Evolutionary conservation across 2,113 vertebrate species (phyloP).

Genomic region (Trematocara stigmaticum): DNA sequence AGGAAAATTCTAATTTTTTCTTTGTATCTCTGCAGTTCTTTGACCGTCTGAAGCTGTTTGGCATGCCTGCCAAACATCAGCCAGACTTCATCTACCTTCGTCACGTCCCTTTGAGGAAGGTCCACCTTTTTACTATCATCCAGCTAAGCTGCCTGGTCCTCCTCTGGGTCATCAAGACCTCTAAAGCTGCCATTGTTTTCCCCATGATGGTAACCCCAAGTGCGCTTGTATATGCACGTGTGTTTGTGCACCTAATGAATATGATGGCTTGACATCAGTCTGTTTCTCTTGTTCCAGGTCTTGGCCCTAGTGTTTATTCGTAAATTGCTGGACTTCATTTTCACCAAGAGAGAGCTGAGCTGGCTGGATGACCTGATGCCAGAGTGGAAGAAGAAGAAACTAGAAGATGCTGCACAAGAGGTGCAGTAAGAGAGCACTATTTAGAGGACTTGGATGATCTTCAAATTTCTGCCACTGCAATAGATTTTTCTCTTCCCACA

Average conservation of each 20-base stretch:
- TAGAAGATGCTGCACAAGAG: conserved; percentile 95
- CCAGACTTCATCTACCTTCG: conserved; percentile 98
- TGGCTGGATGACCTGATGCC: conserved; percentile 99
- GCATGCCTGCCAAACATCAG: conserved; percentile 98
- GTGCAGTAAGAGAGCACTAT: conserved; percentile 44
- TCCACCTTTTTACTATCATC: conserved; percentile 94
- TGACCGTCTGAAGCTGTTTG: conserved; percentile 90
- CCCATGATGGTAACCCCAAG: conserved; percentile 91
- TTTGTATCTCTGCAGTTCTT: conserved; percentile 79
- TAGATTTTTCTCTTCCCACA: conserved; percentile 36
- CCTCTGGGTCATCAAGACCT: conserved; percentile 97
- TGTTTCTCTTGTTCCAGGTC: conserved; percentile 73
- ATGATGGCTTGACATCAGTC: not conserved
- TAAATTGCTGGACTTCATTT: conserved; percentile 94
- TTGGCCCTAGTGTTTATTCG: conserved; percentile 95
- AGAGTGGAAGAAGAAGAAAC: conserved; percentile 99
- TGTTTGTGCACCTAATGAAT: not conserved
- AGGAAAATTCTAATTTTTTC: not conserved
- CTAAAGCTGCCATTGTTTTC: conserved; percentile 94
- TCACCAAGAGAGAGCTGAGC: conserved; percentile 92
- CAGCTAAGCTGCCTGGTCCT: conserved; percentile 91
- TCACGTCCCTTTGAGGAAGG: conserved; percentile 94
- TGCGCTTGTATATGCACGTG: not conserved
- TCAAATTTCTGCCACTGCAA: not conserved
- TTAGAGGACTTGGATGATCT: not conserved